These are phyloP conservation scores for Athene cunicularia DNA, from an alignment of 2,113 vertebrate species.

Conservation along the genomic window DNA sequence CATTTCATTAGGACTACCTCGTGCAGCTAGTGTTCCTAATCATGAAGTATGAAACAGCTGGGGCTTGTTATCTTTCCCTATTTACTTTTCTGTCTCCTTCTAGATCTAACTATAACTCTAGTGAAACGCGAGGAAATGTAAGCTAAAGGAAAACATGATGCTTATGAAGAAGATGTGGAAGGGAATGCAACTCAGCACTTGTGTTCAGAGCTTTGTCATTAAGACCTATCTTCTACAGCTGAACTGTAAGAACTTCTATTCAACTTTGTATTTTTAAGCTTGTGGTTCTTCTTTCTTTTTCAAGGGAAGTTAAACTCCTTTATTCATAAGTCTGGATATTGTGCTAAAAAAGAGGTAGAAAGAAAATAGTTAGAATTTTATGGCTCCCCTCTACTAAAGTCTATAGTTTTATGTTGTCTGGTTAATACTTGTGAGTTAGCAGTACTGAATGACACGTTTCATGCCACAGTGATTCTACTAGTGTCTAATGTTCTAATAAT, in stretches of 20 bases:
- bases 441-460: not conserved
- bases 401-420: not conserved
- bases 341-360: not conserved
- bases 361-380: not conserved
- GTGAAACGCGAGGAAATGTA: not conserved
- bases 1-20: not conserved
- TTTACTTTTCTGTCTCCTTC: not conserved
- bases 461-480: not conserved
- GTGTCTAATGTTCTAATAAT: not conserved
- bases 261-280: not conserved
- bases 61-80: not conserved
- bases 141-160: not conserved
- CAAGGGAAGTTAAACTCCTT: rapidly evolving
- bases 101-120: not conserved
- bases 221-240: not conserved
- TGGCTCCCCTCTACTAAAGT: not conserved
- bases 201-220: not conserved
- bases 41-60: not conserved
- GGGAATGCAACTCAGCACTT: not conserved
- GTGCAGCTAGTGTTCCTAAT: not conserved
- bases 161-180: not conserved
- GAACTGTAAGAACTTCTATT: not conserved
- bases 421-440: not conserved
- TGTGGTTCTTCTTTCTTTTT: not conserved
- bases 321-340: not conserved